Evolutionary conservation across 2,888 invertebrate genomes (phyloP).

Genomic region (Dynastes hyllus): DNA sequence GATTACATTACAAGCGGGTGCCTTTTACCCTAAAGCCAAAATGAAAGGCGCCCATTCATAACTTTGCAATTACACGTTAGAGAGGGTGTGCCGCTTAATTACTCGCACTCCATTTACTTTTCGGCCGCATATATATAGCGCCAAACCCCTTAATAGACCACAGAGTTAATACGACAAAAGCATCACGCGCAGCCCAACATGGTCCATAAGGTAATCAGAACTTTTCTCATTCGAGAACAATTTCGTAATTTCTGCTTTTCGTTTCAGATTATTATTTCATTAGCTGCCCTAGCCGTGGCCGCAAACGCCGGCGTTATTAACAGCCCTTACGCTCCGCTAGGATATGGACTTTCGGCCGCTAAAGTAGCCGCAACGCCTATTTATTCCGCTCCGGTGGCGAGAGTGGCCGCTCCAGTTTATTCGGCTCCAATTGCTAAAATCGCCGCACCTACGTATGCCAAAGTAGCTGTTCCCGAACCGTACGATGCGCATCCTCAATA

Average conservation of each 20-base stretch:
- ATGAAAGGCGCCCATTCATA: slow-evolving; percentile 41
- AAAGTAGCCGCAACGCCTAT: slow-evolving; percentile 58
- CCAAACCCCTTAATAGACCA: slow-evolving; percentile 32
- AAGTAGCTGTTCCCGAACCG: slow-evolving; percentile 55
- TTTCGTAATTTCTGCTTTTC: slow-evolving; percentile 5
- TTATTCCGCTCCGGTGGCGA: slow-evolving; percentile 60
- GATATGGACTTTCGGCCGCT: slow-evolving; percentile 47
- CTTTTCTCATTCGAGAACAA: slow-evolving; percentile 15
- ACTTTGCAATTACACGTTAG: slow-evolving; percentile 37
- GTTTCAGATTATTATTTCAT: slow-evolving; percentile 48
- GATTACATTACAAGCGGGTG: slow-evolving; percentile 28
- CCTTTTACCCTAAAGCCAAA: slow-evolving; percentile 47
- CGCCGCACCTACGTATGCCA: slow-evolving; percentile 60
- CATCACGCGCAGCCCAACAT: slow-evolving; percentile 18
- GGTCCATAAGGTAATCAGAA: slow-evolving; percentile 23
- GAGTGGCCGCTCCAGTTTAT: slow-evolving; percentile 59
- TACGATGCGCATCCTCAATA: slow-evolving; percentile 73
- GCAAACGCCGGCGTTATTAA: slow-evolving; percentile 57
- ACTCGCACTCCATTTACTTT: slow-evolving; percentile 27
- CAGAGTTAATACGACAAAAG: not conserved
- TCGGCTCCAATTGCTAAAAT: slow-evolving; percentile 61
- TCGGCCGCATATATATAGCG: slow-evolving; percentile 9
- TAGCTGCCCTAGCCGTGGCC: slow-evolving; percentile 60
- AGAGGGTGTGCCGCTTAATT: slow-evolving; percentile 41
- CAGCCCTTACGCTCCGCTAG: slow-evolving; percentile 44